Conservation (phyloP, 2,888 invertebrate species). For the Empis livida region DNA sequence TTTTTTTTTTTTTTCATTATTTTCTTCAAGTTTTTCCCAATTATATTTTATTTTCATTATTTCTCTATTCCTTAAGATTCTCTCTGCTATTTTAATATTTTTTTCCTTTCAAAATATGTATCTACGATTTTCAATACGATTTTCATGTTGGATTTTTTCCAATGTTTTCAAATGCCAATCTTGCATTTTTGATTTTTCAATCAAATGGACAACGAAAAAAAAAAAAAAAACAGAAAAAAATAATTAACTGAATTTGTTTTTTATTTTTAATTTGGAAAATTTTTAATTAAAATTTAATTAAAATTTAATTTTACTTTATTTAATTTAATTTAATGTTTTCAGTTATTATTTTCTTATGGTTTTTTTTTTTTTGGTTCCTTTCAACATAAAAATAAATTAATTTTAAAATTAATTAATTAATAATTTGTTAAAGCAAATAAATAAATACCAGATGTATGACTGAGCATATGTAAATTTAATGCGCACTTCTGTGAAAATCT, state of each 20-base stretch:
- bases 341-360: too few relatives aligned
- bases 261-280: too few relatives aligned
- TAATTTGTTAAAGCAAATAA: constrained; percentile 2
- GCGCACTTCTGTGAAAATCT: constrained; percentile 46
- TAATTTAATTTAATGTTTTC: too few relatives aligned
- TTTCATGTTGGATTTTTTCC: neutral
- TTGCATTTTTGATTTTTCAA: constrained; percentile 7
- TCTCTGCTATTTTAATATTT: neutral
- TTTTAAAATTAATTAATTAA: constrained; percentile 1
- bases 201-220: too few relatives aligned
- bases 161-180: constrained; percentile 9
- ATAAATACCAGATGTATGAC: constrained; percentile 34
- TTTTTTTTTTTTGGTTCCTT: too few relatives aligned
- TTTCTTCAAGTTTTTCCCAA: neutral
- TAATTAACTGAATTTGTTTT: too few relatives aligned
- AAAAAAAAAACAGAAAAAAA: too few relatives aligned
- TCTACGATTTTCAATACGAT: neutral
- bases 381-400: too few relatives aligned
- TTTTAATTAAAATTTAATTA: too few relatives aligned
- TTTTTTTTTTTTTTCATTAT: neutral
- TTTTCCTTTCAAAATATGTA: neutral
- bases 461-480: constrained; percentile 47
- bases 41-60: neutral
- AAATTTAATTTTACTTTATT: too few relatives aligned
- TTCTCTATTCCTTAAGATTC: neutral